Base-by-base conservation (phyloP, 2,888 invertebrate genomes). In the Melanotus villosus region DNA sequence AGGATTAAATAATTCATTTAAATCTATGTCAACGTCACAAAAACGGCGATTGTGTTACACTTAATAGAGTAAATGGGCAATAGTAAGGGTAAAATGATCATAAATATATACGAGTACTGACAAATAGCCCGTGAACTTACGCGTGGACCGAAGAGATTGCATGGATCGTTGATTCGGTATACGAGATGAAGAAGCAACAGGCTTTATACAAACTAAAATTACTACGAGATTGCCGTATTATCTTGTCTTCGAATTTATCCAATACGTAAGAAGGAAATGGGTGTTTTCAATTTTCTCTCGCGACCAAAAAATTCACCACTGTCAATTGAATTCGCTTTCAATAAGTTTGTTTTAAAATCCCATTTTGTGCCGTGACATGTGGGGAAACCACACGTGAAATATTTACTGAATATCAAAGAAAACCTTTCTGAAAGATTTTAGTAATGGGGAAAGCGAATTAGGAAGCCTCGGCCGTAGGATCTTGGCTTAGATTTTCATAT, bases 291-390 rank as follows among this genome's bases (percentile, higher is more conserved):
- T 68, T 68, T 65, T 68, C 66, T 47, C 36, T 52, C 36, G 38
- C 52, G 38, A 43, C 62, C 36, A 21, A 50, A 59, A 56, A 60
- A 41, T 72, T 68, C 56, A 56, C 50, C 38, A 56, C 67, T 74
- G 77, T 73, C 75, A 72, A 76, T 77, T 70, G 75, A 77, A 77
- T 77, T 74, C 69, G 59, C 45, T 63, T 68, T 73, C 75, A 76
- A 77, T 77, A 77, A 73, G 68, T 76, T 75, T 76, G 66, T 70
- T 69, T 65, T 69, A 59, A 68, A 73, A 73, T 71, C 71, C 73
- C 47, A 68, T 67, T 57, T 52, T 47, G 54, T 65, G 59, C 50
- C 66, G 45, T 57, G 66, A 72, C 68, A 70, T 59, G 66, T 70
- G 52, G 45, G 57, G 68, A 69, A 71, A 64, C 59, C 74, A 68